Evolutionary conservation across 2,113 vertebrate species (phyloP).

Genomic region (Rousettus leschenaultii): DNA sequence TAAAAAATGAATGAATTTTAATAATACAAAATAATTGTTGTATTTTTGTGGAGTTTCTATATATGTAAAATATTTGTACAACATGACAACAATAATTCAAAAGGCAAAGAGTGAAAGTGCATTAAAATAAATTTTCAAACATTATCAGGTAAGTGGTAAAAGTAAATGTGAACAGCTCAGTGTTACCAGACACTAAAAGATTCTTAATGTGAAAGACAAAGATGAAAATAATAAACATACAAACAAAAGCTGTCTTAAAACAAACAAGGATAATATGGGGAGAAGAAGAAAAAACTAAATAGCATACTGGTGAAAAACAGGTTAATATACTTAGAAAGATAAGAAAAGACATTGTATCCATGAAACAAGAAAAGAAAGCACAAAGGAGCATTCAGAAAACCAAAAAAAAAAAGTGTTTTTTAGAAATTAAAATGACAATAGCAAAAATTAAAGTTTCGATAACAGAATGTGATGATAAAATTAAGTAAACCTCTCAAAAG

Average conservation of each 20-base stretch:
- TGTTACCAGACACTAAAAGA: neutral
- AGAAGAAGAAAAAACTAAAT: neutral
- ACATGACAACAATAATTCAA: neutral
- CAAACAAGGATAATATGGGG: neutral
- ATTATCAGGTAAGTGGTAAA: neutral
- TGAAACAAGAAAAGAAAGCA: neutral
- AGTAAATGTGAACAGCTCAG: neutral
- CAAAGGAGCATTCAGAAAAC: neutral
- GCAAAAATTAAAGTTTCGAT: neutral
- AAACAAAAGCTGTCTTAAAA: neutral
- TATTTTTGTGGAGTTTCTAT: neutral
- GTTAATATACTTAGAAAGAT: neutral
- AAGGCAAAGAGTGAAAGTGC: neutral
- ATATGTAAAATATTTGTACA: neutral
- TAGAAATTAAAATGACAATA: neutral
- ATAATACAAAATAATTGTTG: neutral
- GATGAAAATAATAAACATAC: neutral
- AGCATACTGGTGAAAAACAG: neutral
- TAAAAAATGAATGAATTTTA: neutral
- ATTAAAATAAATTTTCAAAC: neutral
- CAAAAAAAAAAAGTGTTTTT: neutral
- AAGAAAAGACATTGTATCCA: neutral
- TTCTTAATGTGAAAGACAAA: neutral
- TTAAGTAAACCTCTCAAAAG: neutral
- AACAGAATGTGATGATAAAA: neutral